A percentile compares a stretch with the other conserved stretches of the same genome.
These are phyloP conservation scores for Nothocercus nigrocapillus DNA, from an alignment of 2,113 vertebrate genomes.

Conservation along the genomic window DNA sequence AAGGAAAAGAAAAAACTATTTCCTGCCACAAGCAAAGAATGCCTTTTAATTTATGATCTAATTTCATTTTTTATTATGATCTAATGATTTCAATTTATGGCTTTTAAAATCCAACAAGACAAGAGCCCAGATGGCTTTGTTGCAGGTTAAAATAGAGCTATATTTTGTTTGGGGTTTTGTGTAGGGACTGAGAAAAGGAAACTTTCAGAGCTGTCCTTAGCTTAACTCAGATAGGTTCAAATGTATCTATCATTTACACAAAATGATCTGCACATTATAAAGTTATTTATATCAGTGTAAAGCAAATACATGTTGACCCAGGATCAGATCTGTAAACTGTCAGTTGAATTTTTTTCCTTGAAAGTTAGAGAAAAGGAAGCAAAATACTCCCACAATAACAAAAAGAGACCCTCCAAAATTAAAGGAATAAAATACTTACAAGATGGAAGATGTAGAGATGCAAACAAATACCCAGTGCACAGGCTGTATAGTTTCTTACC, in stretches of 20 bases:
- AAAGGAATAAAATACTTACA: constrained; percentile 52
- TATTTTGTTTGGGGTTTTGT: constrained; percentile 26
- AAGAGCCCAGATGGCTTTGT: constrained; percentile 20
- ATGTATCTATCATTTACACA: background rate
- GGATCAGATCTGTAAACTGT: background rate
- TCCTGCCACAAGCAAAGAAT: constrained; percentile 32
- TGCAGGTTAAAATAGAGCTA: constrained; percentile 19
- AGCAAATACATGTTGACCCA: background rate
- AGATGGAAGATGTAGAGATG: background rate
- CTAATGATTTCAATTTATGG: constrained; percentile 22
- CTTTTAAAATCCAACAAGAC: constrained; percentile 16
- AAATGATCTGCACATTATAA: background rate
- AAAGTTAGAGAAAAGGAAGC: background rate
- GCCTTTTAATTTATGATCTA: constrained; percentile 35
- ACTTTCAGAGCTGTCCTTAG: background rate
- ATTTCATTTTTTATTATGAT: constrained; percentile 40
- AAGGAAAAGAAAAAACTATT: constrained; percentile 44
- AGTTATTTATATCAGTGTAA: background rate
- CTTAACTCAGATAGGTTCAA: background rate
- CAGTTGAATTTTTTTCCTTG: background rate
- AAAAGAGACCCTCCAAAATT: background rate
- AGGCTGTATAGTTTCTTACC: background rate
- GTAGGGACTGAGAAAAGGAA: background rate
- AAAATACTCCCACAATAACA: background rate
- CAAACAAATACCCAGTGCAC: accelerated